These are phyloP conservation scores for Zaprionus ghesquierei DNA, from an alignment of 1,140 invertebrate genomes.

Conservation along the genomic window DNA sequence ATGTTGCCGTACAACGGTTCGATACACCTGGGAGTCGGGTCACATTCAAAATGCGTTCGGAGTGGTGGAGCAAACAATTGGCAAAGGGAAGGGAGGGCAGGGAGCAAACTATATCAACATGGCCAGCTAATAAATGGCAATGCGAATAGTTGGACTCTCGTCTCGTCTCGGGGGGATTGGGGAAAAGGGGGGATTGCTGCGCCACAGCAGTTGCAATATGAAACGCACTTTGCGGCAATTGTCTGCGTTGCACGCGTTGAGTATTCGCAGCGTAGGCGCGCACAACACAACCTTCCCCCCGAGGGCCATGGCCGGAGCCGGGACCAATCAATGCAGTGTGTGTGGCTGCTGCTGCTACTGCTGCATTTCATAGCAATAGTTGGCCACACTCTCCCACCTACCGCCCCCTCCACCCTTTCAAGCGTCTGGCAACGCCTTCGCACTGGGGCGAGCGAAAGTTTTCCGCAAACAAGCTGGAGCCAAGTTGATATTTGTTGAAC, in stretches of 20 bases:
- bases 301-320: background rate
- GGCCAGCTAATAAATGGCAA: slow-evolving; percentile 9
- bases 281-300: slow-evolving; percentile 9
- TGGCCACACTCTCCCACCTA: background rate
- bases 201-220: background rate
- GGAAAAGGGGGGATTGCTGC: slow-evolving; percentile 3
- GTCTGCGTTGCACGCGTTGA: background rate
- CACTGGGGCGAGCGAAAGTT: slow-evolving; percentile 43
- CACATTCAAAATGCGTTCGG: background rate
- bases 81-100: background rate
- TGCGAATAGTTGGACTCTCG: background rate
- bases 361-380: slow-evolving; percentile 25
- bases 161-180: background rate
- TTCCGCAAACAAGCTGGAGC: slow-evolving; percentile 51
- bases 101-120: background rate
- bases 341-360: slow-evolving; percentile 44
- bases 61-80: background rate
- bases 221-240: slow-evolving; percentile 1
- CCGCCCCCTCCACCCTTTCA: background rate
- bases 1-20: background rate
- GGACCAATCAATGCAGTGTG: slow-evolving; percentile 18
- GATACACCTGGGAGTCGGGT: background rate
- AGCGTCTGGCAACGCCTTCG: too few relatives aligned
- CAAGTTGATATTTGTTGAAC: slow-evolving; percentile 69
- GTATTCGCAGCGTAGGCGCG: slow-evolving; percentile 16